Evolutionary conservation across 1,140 invertebrate genomes (phyloP).

Genomic region (Caenorhabditis tropicalis): DNA sequence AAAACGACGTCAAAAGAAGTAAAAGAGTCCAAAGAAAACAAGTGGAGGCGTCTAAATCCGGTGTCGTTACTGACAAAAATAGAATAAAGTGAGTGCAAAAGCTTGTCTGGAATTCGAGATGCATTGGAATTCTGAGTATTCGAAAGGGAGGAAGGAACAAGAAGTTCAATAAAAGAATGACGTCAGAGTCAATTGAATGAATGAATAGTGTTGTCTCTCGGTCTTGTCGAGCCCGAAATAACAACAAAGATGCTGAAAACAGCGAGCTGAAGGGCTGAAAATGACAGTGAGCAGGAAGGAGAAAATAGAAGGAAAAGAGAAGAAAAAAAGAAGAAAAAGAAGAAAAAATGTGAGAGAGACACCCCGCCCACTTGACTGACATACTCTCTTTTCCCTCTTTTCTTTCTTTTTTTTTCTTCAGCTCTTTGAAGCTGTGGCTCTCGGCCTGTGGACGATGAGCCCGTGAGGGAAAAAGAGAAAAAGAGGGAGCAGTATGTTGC

Average conservation of each 20-base stretch:
- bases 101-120: not conserved
- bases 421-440: slow-evolving; percentile 32
- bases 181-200: slow-evolving; percentile 8
- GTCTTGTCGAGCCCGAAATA: not conserved
- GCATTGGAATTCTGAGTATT: not conserved
- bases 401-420: not conserved
- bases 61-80: not conserved
- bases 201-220: not conserved
- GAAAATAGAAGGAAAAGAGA: not conserved
- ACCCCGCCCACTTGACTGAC: slow-evolving; percentile 35
- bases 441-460: slow-evolving; percentile 25
- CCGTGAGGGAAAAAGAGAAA: not conserved
- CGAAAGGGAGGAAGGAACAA: not conserved
- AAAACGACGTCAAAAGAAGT: not conserved
- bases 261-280: slow-evolving; percentile 6
- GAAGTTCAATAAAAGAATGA: not conserved
- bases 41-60: slow-evolving; percentile 4
- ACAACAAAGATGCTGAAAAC: slow-evolving; percentile 39
- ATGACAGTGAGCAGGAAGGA: slow-evolving; percentile 1
- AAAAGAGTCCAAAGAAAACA: not conserved
- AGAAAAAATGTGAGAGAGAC: not conserved
- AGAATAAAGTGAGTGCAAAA: not conserved
- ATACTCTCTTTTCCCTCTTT: not conserved
- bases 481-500: slow-evolving; percentile 11
- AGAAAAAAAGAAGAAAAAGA: slow-evolving; percentile 18